Base-by-base conservation (phyloP, 2,113 vertebrate genomes). In the Hippolais icterina region DNA sequence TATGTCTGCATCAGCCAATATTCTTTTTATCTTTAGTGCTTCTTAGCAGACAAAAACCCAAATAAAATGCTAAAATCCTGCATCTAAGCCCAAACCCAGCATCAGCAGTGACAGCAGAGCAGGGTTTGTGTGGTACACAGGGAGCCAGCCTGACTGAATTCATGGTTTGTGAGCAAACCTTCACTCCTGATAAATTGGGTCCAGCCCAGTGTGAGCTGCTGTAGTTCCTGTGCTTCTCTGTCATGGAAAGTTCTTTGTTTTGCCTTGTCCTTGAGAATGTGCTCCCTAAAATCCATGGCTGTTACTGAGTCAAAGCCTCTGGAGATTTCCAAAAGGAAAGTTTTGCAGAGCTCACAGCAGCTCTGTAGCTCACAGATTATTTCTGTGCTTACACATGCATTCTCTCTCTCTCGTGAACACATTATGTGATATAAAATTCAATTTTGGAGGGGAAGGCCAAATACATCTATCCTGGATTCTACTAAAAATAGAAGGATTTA, bases 41-140 rank as follows among this genome's bases (percentile, higher is more conserved):
- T 78, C 39, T 80, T 28, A 74, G 77, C 44, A 85, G 57, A 47
- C 29, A 79, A 64, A 72, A 87, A 0, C 37, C 46, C 52, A 42
- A 80, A 18, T 31, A 50, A 41, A 29, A 90, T 66, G 35, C 68
- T 88, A 18, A 70, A 65, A 35, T 69, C 33, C 15, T 83, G 12
- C 35, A 76, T 52, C 53, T 64, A 61, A 85, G 37, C 35, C 50
- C 59, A 25, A 44, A 33, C 17, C 3, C 75, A 68, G 22, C 33
- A 57, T 29, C 57, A 46, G 28, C 10, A 46, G 39, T 54, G 39
- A 3, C 19, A 60, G 59, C 72, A 68, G 39, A 56, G 61, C 37
- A 37, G 6, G 84, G 56, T 0, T 59, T 64, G 35, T 69, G 0
- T 47, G 60, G 46, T 27, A 17, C 33, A 3, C 0, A 23, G 53